phyloP scores from a whole-genome alignment of 2,113 vertebrate species.

The Melanocharis versteri region DNA sequence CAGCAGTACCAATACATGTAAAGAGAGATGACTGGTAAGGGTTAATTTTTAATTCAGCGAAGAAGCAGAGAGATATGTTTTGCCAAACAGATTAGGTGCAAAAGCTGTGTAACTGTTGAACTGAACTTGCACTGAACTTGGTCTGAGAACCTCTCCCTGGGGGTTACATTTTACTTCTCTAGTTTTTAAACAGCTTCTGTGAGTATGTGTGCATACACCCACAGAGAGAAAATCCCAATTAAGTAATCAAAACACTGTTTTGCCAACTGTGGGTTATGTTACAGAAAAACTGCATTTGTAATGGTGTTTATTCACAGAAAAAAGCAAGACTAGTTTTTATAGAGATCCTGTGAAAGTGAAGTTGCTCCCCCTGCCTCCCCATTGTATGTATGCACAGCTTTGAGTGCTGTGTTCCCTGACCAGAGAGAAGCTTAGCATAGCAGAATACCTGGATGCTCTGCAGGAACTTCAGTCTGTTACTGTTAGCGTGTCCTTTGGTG shows the following conservation, averaged over 20 bases:
- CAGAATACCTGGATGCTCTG: not conserved
- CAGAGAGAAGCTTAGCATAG: not conserved
- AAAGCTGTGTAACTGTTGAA: not conserved
- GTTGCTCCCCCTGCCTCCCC: slow-evolving; percentile 39
- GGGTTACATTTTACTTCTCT: not conserved
- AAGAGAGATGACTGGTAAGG: not conserved
- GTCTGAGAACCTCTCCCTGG: not conserved
- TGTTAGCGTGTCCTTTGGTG: not conserved
- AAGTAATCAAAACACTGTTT: slow-evolving; percentile 20
- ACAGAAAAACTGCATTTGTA: not conserved
- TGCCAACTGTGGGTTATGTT: slow-evolving; percentile 14
- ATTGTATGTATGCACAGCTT: not conserved
- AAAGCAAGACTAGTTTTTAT: not conserved
- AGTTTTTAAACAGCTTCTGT: slow-evolving; percentile 13
- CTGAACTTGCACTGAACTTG: slow-evolving; percentile 2
- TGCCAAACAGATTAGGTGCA: not conserved
- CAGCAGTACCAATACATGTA: not conserved
- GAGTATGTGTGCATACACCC: not conserved
- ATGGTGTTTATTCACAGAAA: not conserved
- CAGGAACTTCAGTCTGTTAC: not conserved
- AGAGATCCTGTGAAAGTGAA: not conserved
- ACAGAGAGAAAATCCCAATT: slow-evolving; percentile 2
- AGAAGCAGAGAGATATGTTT: not conserved
- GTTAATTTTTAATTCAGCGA: slow-evolving; percentile 31
- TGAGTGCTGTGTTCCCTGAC: not conserved